A percentile compares a stretch with the other conserved stretches of the same genome.
Conservation (phyloP, 2,797 vertebrate genomes). For the Hippocampus kuda region DNA sequence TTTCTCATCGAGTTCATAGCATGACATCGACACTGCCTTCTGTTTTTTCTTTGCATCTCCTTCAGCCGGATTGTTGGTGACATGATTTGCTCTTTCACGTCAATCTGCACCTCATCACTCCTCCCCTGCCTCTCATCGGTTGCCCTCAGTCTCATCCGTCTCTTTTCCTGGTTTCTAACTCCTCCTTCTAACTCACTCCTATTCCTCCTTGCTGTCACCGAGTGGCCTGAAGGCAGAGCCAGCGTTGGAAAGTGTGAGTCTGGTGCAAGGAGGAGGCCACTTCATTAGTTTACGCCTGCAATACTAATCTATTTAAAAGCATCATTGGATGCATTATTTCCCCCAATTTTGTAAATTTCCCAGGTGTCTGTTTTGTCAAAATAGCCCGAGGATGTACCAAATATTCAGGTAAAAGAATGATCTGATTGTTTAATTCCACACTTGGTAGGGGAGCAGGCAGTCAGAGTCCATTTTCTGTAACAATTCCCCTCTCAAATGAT, state of each 20-base stretch:
- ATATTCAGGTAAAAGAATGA: background rate
- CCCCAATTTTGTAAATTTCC: background rate
- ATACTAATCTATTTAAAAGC: background rate
- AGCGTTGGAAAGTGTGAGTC: background rate
- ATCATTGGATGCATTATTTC: background rate
- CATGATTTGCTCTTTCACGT: background rate
- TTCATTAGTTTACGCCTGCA: background rate
- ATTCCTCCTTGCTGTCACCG: constrained; percentile 1
- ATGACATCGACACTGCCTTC: background rate
- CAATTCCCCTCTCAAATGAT: background rate
- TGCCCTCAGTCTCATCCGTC: constrained; percentile 5
- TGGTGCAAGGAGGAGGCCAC: background rate
- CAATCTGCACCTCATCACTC: constrained; percentile 2
- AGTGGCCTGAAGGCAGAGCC: constrained; percentile 1
- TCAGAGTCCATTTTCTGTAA: background rate
- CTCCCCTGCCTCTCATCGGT: background rate
- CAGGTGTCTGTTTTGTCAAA: background rate
- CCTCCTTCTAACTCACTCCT: background rate
- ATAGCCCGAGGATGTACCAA: background rate
- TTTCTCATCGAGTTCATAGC: background rate
- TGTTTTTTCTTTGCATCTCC: background rate
- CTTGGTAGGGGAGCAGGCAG: background rate
- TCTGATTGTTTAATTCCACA: background rate
- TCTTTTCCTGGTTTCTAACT: constrained; percentile 33
- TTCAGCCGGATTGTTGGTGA: background rate